Conservation (phyloP, 2,888 invertebrate genomes). For the Marasmarcha lunaedactyla region DNA sequence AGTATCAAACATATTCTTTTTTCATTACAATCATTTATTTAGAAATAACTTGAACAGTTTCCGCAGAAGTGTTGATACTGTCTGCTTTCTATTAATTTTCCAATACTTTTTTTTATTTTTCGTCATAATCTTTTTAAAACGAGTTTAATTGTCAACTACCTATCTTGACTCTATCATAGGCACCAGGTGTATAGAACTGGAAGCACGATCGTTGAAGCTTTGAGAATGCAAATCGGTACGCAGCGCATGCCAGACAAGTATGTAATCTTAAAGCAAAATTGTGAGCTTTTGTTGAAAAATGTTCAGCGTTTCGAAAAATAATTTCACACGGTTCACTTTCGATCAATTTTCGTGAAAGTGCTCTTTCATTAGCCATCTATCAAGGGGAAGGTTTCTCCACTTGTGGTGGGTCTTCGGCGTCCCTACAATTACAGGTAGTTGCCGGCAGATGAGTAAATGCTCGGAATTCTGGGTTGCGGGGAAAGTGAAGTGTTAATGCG, state of each 20-base stretch:
- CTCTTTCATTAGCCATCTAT: constrained; percentile 58
- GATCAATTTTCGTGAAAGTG: constrained; percentile 63
- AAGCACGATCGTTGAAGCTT: too few relatives aligned
- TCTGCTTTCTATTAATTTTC: too few relatives aligned
- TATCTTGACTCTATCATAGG: too few relatives aligned
- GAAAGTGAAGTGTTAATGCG: constrained; percentile 66
- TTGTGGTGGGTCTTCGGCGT: constrained; percentile 32
- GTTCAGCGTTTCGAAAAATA: constrained; percentile 36
- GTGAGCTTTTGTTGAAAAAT: constrained; percentile 2
- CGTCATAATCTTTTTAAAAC: too few relatives aligned
- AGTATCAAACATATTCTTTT: too few relatives aligned
- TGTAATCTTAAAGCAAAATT: not conserved
- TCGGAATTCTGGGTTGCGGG: constrained; percentile 58
- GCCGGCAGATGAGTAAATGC: constrained; percentile 65
- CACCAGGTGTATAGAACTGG: too few relatives aligned
- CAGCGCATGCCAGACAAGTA: not conserved
- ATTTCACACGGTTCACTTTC: constrained; percentile 61
- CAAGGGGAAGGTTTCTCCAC: constrained; percentile 48
- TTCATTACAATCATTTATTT: too few relatives aligned
- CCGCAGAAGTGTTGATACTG: too few relatives aligned
- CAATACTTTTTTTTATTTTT: too few relatives aligned
- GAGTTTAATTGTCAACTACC: too few relatives aligned
- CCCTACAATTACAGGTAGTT: constrained; percentile 55
- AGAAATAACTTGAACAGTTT: too few relatives aligned
- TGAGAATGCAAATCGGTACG: not conserved